Conservation (phyloP, 1,140 invertebrate genomes). For the Dendrolimus punctatus region DNA sequence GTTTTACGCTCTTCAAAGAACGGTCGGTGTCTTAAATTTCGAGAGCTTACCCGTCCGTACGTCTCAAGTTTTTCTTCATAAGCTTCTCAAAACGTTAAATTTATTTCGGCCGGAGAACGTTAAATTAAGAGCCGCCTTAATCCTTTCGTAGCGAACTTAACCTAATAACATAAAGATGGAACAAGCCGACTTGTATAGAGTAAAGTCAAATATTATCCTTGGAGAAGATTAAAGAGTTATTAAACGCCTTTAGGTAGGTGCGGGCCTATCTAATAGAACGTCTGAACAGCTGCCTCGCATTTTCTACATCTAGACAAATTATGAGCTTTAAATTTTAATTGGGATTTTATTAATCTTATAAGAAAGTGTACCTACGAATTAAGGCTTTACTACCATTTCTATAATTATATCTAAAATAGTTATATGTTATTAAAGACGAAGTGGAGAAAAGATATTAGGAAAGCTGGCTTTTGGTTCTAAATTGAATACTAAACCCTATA, state of each 20-base stretch:
- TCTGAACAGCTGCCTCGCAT: conserved; percentile 1
- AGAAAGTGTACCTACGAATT: too few relatives aligned
- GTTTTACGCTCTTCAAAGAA: conserved; percentile 15
- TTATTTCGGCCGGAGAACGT: conserved; percentile 62
- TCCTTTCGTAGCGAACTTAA: conserved; percentile 64
- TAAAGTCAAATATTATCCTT: conserved; percentile 65
- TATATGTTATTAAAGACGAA: too few relatives aligned
- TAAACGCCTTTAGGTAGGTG: conserved; percentile 41
- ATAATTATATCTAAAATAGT: too few relatives aligned
- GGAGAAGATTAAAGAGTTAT: conserved; percentile 57
- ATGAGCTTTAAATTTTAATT: too few relatives aligned
- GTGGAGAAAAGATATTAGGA: too few relatives aligned
- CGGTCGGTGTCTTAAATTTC: conserved; percentile 30
- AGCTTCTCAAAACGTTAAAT: conserved; percentile 63
- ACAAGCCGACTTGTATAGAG: conserved; percentile 59
- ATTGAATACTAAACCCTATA: too few relatives aligned
- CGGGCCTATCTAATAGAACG: conserved; percentile 7
- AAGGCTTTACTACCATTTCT: too few relatives aligned
- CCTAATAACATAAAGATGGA: conserved; percentile 68
- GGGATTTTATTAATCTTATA: too few relatives aligned
- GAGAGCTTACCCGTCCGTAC: conserved; percentile 35
- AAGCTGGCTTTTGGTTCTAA: too few relatives aligned
- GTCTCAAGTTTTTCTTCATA: conserved; percentile 64
- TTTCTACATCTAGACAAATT: too few relatives aligned
- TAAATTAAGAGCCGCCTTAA: conserved; percentile 63